These are phyloP conservation scores for human (Homo sapiens) DNA, from an alignment of 2,113 vertebrate species.

Conservation along the genomic window GRCh38 chr18:43893501-43894000, in stretches of 20 bases:
- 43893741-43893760: background rate
- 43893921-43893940: background rate
- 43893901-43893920: background rate
- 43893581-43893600: conserved; percentile 12
- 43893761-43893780: background rate
- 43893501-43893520: conserved; percentile 64
- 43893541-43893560: conserved; percentile 60
- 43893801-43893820: background rate
- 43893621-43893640: conserved; percentile 50
- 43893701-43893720: background rate
- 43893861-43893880: background rate
- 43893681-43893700: background rate
- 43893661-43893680: background rate
- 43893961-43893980: background rate
- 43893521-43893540: conserved; percentile 71
- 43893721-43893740: background rate
- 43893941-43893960: background rate
- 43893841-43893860: background rate
- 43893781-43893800: background rate
- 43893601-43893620: conserved; percentile 55
- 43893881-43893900: background rate
- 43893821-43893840: background rate
- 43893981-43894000: background rate
- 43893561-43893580: conserved; percentile 49
- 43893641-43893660: conserved; percentile 2